Evolutionary conservation across 1,140 invertebrate species (phyloP), one percentile per base, ranked within the genome.

Genomic region (Sinonovacula constricta): DNA sequence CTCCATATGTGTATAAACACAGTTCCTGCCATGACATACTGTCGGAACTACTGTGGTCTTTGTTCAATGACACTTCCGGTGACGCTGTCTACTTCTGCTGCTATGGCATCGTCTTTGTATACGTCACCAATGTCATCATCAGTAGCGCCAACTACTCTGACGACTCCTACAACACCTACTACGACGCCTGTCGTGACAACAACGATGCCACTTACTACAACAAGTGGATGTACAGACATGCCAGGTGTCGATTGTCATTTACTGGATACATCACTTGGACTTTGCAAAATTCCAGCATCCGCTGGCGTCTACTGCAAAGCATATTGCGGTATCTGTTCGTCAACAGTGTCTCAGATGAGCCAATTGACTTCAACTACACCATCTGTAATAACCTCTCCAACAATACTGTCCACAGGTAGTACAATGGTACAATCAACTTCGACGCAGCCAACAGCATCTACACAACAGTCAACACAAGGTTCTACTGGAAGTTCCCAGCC

Each of bases 31-130:
- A 65, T 1, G 15, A 36, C 62, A 12, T 65, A 65, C 18, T 65
- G 62, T 36, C 62, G 36, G 33, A 65, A 24, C 10, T 65, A 33
- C 33, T 65, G 62, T 33, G 39, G 39, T 10, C 39, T 45, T 45
- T 45, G 39, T 18, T 7, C 18, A 7, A 10, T 18, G 18, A 45
- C 39, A 7, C 18, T 18, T 45, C 7, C 39, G 7, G 7, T 45
- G 18, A 10, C 39, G 7, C 7, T 18, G 7, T 7, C 39, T 10
- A 10, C 39, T 10, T n/a, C n/a, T n/a, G n/a, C n/a, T n/a, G n/a
- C n/a, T n/a, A n/a, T n/a, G n/a, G n/a, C n/a, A n/a, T n/a, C 57
- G 15, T 59, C 57, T 2, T n/a, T n/a, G n/a, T n/a, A n/a, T n/a
- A n/a, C n/a, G n/a, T n/a, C n/a, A n/a, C n/a, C n/a, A n/a, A n/a